Evolutionary conservation across 2,888 invertebrate species (phyloP), one percentile per base, ranked within the genome.

Genomic region (Hemicrepidius hirtus): DNA sequence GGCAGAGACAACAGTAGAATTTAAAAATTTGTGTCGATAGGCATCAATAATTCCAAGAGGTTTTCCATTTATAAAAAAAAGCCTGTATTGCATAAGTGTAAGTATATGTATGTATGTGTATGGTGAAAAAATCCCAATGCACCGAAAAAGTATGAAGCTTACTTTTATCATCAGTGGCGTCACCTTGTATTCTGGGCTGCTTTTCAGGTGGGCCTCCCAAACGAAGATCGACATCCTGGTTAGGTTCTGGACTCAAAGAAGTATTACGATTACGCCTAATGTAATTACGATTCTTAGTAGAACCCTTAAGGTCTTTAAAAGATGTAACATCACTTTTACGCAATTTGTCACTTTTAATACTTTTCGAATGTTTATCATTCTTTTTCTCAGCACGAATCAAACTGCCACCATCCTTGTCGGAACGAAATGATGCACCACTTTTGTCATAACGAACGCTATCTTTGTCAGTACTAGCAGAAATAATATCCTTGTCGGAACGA

Each of bases 231-330:
- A 86, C 84, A 78, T 88, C 87, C 28, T 76, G 75, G 65, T 79
- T 81, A 0, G 77, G 84, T 78, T 89, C 90, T 32, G 90, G 91
- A 84, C 90, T 92, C 80, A 88, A 88, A 24, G 90, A 90, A 78
- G 87, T 88, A 75, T 90, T 90, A 76, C 90, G 87, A 84, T 92
- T 92, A 68, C 92, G 88, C 68, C 92, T 87, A 83, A 92, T 88
- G 87, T 93, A 93, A 84, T 90, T 90, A 67, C 92, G 88, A 80
- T 90, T 89, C 85, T 89, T 90, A 82, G 88, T 86, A 78, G 88
- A 88, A 76, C 87, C 88, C 81, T 89, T 90, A 44, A 90, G 85
- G 80, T 89, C 90, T 83, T 90, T 91, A 85, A 91, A 91, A 21
- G 78, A 74, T 75, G 85, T 84, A 68, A 85, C 83, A 40, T 79